These are phyloP conservation scores for Chloroceryle amazona DNA, from an alignment of 2,797 vertebrate species.

Conservation along the genomic window DNA sequence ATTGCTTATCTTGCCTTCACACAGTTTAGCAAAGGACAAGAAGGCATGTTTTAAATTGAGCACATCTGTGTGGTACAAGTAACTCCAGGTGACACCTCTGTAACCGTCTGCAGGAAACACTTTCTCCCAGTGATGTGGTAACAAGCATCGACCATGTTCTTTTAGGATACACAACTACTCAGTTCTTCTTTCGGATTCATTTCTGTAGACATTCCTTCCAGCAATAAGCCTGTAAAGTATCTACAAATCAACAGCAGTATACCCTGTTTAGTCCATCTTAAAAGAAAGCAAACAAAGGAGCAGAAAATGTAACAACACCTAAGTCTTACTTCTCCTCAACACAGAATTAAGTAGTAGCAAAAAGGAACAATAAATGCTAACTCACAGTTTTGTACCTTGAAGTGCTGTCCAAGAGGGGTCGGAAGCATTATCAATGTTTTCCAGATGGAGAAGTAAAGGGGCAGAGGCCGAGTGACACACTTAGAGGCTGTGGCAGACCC, in stretches of 20 bases:
- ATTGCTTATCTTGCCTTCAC: not conserved
- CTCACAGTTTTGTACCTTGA: not conserved
- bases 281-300: not conserved
- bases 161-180: not conserved
- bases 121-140: not conserved
- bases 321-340: not conserved
- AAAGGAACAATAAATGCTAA: not conserved
- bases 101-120: not conserved
- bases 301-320: not conserved
- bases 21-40: not conserved
- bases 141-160: not conserved
- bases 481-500: not conserved
- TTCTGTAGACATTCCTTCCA: not conserved
- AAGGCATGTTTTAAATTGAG: not conserved
- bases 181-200: not conserved
- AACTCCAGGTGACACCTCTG: not conserved
- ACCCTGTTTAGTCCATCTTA: not conserved
- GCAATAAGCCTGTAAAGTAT: not conserved
- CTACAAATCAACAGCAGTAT: not conserved
- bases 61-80: not conserved
- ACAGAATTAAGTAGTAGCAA: not conserved
- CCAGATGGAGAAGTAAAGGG: not conserved
- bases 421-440: not conserved
- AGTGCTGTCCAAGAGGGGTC: not conserved
- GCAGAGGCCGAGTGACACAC: fast-evolving